These are phyloP conservation scores for Lepetodrilus schrolli DNA, from an alignment of 2,888 invertebrate species.

Conservation along the genomic window DNA sequence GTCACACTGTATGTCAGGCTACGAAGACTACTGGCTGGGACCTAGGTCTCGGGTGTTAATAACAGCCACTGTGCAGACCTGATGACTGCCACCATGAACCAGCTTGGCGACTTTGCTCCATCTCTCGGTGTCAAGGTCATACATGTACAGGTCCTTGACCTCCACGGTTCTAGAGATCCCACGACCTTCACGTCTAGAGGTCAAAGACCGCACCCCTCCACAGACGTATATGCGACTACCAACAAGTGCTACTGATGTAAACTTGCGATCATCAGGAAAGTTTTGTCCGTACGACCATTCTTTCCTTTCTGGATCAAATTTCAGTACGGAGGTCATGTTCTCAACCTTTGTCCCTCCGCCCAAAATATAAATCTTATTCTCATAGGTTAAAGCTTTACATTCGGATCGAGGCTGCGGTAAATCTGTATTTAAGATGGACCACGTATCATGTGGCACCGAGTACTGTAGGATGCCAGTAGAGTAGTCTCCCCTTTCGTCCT, in stretches of 20 bases:
- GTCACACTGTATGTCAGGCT: too few species aligned
- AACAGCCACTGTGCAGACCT: constrained; percentile 48
- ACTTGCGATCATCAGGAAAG: constrained; percentile 67
- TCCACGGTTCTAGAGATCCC: constrained; percentile 55
- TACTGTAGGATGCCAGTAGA: constrained; percentile 55
- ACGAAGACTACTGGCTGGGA: too few species aligned
- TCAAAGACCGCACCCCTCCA: constrained; percentile 58
- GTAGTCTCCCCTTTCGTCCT: constrained; percentile 52
- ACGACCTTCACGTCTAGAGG: constrained; percentile 39
- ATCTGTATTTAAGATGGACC: constrained; percentile 54
- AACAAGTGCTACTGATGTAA: constrained; percentile 45
- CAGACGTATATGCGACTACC: constrained; percentile 55
- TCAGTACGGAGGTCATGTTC: constrained; percentile 90
- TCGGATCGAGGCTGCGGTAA: constrained; percentile 74
- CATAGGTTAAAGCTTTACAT: constrained; percentile 86
- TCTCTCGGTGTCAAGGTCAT: constrained; percentile 47
- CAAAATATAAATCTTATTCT: constrained; percentile 84
- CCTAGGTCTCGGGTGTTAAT: constrained; percentile 57
- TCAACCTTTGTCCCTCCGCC: constrained; percentile 93
- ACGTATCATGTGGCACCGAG: constrained; percentile 47
- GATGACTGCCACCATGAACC: constrained; percentile 58
- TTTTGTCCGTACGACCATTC: constrained; percentile 79
- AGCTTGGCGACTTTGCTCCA: constrained; percentile 59
- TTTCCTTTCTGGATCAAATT: constrained; percentile 83
- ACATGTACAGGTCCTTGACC: constrained; percentile 61